A percentile compares a stretch with the other conserved stretches of the same genome.
These are phyloP conservation scores for Vombatus ursinus DNA, from an alignment of 2,113 vertebrate species.

Conservation along the genomic window DNA sequence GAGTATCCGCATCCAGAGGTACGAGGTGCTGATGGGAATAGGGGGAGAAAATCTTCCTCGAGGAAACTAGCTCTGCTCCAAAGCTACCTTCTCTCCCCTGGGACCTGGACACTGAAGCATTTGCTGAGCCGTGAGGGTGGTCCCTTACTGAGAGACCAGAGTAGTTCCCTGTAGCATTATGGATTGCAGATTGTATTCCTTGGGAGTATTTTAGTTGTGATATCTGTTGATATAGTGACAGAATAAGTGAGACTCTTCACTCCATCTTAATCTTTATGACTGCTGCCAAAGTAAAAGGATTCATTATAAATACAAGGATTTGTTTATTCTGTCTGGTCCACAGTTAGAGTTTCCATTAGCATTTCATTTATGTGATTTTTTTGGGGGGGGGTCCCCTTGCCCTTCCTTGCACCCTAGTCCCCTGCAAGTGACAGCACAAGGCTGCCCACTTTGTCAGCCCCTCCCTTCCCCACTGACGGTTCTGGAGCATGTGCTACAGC, in stretches of 20 bases:
- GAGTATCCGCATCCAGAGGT: constrained; percentile 97
- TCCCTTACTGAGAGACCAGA: not conserved
- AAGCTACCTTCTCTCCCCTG: not conserved
- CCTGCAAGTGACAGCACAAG: constrained; percentile 67
- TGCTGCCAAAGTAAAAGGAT: not conserved
- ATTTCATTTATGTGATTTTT: too few species aligned
- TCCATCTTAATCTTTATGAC: not conserved
- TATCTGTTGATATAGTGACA: not conserved
- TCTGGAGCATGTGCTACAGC: constrained; percentile 87
- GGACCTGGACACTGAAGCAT: not conserved
- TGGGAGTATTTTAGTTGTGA: not conserved
- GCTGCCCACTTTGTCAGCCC: constrained; percentile 88
- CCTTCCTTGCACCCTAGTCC: not conserved
- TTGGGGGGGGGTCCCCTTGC: too few species aligned
- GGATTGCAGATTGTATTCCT: too few species aligned
- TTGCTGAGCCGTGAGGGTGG: not conserved
- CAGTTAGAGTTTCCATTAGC: too few species aligned
- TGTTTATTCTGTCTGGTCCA: not conserved
- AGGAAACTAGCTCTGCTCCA: not conserved
- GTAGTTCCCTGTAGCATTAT: not conserved
- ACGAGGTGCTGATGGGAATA: not conserved
- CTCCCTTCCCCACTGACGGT: constrained; percentile 89
- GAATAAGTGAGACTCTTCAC: not conserved
- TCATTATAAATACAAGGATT: not conserved
- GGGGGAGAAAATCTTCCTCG: not conserved